Percentiles rank a stretch among this genome's conserved stretches.
phyloP scores from a whole-genome alignment of 2,113 vertebrate genomes.

The Austrofundulus limnaeus region DNA sequence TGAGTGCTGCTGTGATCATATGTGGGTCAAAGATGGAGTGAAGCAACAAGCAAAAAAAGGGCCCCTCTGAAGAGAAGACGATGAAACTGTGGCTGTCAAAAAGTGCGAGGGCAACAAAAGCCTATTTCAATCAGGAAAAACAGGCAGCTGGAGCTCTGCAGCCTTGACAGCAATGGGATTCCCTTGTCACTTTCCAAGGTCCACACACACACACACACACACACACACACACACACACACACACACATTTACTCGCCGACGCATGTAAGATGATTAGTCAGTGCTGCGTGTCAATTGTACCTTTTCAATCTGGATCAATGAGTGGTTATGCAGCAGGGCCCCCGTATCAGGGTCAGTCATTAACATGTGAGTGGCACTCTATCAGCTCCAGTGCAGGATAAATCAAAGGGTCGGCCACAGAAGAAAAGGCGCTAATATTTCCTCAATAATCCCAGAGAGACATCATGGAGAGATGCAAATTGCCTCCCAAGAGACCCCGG shows the following conservation, averaged over 20 bases:
- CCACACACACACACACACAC: constrained; percentile 12
- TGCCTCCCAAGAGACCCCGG: constrained; percentile 78
- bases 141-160: constrained; percentile 53
- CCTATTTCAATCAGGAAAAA: constrained; percentile 49
- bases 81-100: constrained; percentile 54
- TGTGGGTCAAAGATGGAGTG: constrained; percentile 34
- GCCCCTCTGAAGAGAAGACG: constrained; percentile 36
- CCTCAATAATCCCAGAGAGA: constrained; percentile 78
- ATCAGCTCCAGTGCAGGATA: constrained; percentile 69
- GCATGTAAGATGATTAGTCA: constrained; percentile 68
- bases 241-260: constrained; percentile 21
- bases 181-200: constrained; percentile 62
- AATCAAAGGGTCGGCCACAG: constrained; percentile 74
- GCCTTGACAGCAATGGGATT: constrained; percentile 65
- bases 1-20: constrained; percentile 25
- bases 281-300: constrained; percentile 75
- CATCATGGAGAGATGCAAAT: constrained; percentile 80
- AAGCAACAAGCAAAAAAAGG: constrained; percentile 25
- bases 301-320: constrained; percentile 76
- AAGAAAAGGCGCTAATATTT: constrained; percentile 78
- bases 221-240: constrained; percentile 3
- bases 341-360: constrained; percentile 68
- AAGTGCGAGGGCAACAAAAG: constrained; percentile 56
- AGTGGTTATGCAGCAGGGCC: constrained; percentile 60
- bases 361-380: constrained; percentile 73